phyloP scores from a whole-genome alignment of 2,888 invertebrate species.

The Himalopsyche japonica region DNA sequence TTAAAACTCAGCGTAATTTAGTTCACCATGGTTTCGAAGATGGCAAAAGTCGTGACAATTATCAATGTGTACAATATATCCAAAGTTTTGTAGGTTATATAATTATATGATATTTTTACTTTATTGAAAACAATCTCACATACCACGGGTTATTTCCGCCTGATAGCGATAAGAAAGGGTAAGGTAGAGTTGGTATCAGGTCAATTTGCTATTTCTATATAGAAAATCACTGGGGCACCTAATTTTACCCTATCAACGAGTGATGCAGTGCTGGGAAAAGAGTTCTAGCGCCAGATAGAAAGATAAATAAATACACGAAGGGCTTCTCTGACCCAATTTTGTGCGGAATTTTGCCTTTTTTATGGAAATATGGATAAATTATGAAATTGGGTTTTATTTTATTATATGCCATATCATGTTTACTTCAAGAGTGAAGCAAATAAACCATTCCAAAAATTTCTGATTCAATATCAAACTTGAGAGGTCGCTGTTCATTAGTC shows the following conservation, averaged over 20 bases:
- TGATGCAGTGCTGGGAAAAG: not conserved
- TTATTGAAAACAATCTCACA: not conserved
- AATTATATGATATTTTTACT: too few relatives aligned
- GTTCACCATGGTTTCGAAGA: too few relatives aligned
- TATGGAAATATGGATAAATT: not conserved
- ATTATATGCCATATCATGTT: too few relatives aligned
- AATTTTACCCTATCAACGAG: constrained; percentile 4
- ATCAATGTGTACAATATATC: too few relatives aligned
- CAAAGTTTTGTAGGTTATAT: too few relatives aligned
- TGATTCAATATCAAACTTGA: too few relatives aligned
- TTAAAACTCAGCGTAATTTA: too few relatives aligned
- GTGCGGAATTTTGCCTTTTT: not conserved
- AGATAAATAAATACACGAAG: not conserved
- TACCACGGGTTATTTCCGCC: not conserved
- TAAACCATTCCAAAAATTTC: too few relatives aligned
- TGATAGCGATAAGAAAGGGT: constrained; percentile 15
- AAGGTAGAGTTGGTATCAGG: constrained; percentile 28
- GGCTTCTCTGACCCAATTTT: not conserved
- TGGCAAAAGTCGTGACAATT: too few relatives aligned
- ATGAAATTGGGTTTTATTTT: not conserved
- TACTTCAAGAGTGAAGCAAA: too few relatives aligned
- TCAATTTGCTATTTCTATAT: constrained; percentile 36
- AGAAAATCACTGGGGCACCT: constrained; percentile 16
- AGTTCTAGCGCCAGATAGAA: not conserved
- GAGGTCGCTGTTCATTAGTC: too few relatives aligned